phyloP scores from a whole-genome alignment of 2,113 vertebrate species.

The Micromys minutus region DNA sequence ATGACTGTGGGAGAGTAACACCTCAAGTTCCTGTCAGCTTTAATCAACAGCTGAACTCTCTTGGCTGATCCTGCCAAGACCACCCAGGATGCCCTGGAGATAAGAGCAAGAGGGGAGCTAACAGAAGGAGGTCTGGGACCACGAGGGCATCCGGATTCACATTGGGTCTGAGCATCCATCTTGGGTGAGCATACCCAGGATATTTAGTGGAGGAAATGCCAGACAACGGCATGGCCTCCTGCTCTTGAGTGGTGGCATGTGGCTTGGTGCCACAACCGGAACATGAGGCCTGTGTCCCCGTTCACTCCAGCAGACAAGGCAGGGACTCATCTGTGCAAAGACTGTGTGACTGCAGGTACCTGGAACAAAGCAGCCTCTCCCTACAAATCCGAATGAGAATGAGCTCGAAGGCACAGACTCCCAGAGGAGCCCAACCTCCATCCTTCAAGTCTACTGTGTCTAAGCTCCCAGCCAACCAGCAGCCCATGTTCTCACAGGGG shows the following conservation, averaged over 20 bases:
- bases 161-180: background rate
- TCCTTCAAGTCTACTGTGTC: background rate
- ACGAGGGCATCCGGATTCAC: background rate
- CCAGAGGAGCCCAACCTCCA: background rate
- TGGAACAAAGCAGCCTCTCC: background rate
- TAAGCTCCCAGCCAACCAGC: background rate
- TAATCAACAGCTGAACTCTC: conserved; percentile 9
- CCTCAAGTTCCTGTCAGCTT: conserved; percentile 34
- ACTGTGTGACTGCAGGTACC: background rate
- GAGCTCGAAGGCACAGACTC: background rate
- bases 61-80: conserved; percentile 37
- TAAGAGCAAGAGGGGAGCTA: background rate
- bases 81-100: conserved; percentile 35
- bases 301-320: background rate
- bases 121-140: background rate
- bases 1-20: conserved; percentile 39
- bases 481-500: background rate
- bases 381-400: background rate
- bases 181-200: background rate
- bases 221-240: background rate
- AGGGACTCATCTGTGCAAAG: background rate
- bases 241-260: background rate
- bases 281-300: background rate
- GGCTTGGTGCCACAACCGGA: background rate
- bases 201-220: background rate